Evolutionary conservation across 2,113 vertebrate species (phyloP).

Genomic region (Bucco capensis): DNA sequence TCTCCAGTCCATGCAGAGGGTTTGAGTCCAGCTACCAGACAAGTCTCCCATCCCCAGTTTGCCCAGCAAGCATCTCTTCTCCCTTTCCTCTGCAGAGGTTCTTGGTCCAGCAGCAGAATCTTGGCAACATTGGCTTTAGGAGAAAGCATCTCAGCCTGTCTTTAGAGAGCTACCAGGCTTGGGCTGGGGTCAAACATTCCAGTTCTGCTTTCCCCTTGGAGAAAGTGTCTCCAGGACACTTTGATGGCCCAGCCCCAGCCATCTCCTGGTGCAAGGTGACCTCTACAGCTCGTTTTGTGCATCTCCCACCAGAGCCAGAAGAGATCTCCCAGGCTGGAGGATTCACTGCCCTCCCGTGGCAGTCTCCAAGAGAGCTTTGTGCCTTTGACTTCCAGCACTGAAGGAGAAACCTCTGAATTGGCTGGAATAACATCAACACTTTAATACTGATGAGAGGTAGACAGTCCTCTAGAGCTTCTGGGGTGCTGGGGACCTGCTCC

Average conservation of each 20-base stretch:
- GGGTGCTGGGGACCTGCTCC: neutral
- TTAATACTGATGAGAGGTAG: neutral
- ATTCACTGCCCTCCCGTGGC: neutral
- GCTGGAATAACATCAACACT: accelerated
- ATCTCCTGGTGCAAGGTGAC: slow-evolving; percentile 14
- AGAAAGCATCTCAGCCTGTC: neutral
- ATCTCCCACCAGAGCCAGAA: neutral
- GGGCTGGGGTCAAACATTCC: accelerated
- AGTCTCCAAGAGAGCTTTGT: neutral
- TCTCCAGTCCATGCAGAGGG: neutral
- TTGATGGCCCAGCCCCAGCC: accelerated
- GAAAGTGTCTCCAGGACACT: neutral
- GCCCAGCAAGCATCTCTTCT: neutral
- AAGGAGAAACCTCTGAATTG: neutral
- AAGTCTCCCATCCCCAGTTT: neutral
- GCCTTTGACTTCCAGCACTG: accelerated
- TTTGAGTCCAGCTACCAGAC: neutral
- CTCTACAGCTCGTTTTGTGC: neutral
- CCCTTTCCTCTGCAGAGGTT: neutral
- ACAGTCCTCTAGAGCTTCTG: neutral
- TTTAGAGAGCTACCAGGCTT: neutral
- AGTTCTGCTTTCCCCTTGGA: neutral
- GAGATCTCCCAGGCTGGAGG: neutral
- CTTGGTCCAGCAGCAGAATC: neutral
- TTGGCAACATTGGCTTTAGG: neutral